Evolutionary conservation across 2,113 vertebrate genomes (phyloP), one percentile per base, ranked within the genome.

Genomic region (Pseudopipra pipra): DNA sequence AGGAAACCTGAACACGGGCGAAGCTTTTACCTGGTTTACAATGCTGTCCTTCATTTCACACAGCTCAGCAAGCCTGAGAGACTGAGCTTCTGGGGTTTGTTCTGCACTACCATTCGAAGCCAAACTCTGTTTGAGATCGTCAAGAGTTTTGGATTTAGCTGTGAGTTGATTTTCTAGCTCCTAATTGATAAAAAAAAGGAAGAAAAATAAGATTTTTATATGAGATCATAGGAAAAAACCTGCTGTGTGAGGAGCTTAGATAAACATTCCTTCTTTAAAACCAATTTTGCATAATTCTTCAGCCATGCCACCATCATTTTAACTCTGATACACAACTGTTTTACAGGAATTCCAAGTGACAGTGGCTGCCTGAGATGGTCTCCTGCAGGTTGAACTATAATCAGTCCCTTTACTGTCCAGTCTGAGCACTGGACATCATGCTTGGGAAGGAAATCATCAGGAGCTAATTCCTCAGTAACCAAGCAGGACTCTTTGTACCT

Each of bases 141-240:
- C 97, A 31, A 99, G 95, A n/a, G 89, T 97, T 70, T 95, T 96
- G 24, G 89, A 96, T 81, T 98, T 99, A 68, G 85, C 7, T 22
- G 47, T 23, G 37, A 99, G 97, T 54, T 98, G 97, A 92, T 97
- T 97, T 96, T 98, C 97, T 24, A 99, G 81, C 15, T 97, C 98
- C 99, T 99, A 90, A 73, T 70, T 20, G 49, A 84, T 5, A 14
- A 2, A 8, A 28, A 47, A 65, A 27, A 47, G 11, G 10, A 78
- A 46, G 8, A 31, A 12, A 77, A 72, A 9, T 6, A 75, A 54
- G 30, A 46, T 19, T 2, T 77, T 83, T 65, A n/a, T 35, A 73
- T 43, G 7, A 78, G 7, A 39, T 5, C 12, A 63, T 2, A 65
- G 44, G 5, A 71, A 80, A 79, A 28, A 2, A 5, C 23, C 58